Evolutionary conservation across 2,888 invertebrate species (phyloP).

Genomic region (Philhelius pedissequus): DNA sequence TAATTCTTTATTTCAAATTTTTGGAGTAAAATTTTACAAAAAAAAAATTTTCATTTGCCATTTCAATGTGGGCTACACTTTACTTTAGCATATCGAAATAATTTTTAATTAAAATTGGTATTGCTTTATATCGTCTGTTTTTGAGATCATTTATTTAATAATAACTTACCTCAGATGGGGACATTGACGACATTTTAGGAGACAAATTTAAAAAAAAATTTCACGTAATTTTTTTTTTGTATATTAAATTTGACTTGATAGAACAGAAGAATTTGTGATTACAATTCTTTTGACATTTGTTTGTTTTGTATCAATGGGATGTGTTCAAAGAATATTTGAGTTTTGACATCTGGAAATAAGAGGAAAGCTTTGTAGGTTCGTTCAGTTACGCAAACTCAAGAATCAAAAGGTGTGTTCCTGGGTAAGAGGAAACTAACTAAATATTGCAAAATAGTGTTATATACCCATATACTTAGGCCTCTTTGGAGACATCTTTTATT

Average conservation of each 20-base stretch:
- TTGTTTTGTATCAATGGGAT: conserved; percentile 30
- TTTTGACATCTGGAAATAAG: neutral
- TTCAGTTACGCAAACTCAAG: neutral
- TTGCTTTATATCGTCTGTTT: neutral
- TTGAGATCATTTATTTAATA: neutral
- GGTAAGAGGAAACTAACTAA: too few species aligned
- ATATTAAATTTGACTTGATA: conserved; percentile 36
- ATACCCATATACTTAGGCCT: too few species aligned
- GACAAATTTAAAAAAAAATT: conserved; percentile 26
- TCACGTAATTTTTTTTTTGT: conserved; percentile 39
- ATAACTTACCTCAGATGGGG: conserved; percentile 85
- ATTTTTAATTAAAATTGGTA: neutral
- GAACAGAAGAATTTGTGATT: conserved; percentile 36
- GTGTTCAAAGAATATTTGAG: neutral
- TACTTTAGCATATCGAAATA: neutral
- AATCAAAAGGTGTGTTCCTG: neutral
- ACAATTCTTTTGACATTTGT: conserved; percentile 47
- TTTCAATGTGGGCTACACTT: neutral
- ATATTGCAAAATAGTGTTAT: too few species aligned
- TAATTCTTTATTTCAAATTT: neutral
- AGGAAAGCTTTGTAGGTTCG: neutral
- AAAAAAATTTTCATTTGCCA: neutral
- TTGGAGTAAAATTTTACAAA: neutral
- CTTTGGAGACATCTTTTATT: too few species aligned
- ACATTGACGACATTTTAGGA: conserved; percentile 84